Percentiles rank a stretch among this genome's conserved stretches.
phyloP scores from a whole-genome alignment of 2,113 vertebrate genomes.

The Mustelus asterias region DNA sequence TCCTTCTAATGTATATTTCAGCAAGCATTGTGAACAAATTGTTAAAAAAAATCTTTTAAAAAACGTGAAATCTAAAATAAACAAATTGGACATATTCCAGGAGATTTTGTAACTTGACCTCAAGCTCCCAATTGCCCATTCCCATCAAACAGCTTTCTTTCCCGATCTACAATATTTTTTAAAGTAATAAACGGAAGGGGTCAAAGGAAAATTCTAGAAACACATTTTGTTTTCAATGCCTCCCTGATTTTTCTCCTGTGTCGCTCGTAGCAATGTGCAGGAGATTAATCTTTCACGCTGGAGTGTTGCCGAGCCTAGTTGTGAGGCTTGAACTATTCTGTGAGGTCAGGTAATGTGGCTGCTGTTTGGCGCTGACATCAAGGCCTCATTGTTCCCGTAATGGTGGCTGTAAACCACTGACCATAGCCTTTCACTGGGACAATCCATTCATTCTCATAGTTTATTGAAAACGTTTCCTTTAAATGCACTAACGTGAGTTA shows the following conservation, averaged over 20 bases:
- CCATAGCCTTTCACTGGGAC: background rate
- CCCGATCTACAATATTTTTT: background rate
- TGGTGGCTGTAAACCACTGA: background rate
- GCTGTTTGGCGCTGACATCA: constrained; percentile 14
- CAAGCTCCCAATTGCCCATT: background rate
- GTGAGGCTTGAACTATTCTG: background rate
- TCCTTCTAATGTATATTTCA: background rate
- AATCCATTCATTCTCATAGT: background rate
- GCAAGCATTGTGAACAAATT: background rate
- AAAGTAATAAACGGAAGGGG: background rate
- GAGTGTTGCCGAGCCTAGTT: background rate
- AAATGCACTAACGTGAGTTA: too few relatives aligned
- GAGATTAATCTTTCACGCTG: background rate
- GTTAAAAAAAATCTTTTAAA: background rate
- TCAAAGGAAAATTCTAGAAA: background rate
- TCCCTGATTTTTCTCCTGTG: background rate
- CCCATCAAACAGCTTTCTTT: background rate
- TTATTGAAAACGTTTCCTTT: constrained; percentile 25
- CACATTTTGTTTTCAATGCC: background rate
- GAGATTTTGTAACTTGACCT: background rate
- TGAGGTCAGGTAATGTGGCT: background rate
- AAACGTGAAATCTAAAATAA: background rate
- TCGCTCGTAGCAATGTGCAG: background rate
- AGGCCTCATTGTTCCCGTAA: background rate
- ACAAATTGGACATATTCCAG: background rate